These are phyloP conservation scores for Ophion costatus DNA, from an alignment of 2,888 invertebrate genomes.

Conservation along the genomic window DNA sequence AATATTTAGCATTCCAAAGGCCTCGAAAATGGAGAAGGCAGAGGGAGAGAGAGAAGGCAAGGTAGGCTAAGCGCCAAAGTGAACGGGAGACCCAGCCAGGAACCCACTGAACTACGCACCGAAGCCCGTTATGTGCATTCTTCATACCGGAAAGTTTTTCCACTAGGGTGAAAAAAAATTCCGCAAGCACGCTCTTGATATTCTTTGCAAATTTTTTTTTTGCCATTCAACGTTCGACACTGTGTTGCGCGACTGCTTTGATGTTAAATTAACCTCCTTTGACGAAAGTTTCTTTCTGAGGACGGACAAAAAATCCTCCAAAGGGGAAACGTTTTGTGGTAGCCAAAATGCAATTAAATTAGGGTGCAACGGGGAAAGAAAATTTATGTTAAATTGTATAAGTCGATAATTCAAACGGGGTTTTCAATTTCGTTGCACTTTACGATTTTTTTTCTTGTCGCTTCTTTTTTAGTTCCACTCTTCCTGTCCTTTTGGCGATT, in stretches of 20 bases:
- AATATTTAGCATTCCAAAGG: slow-evolving; percentile 37
- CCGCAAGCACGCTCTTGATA: slow-evolving; percentile 4
- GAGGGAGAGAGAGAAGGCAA: slow-evolving; percentile 1
- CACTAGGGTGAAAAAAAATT: slow-evolving; percentile 21
- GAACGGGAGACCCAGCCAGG: neutral
- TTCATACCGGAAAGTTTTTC: slow-evolving; percentile 45
- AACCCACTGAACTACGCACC: neutral
- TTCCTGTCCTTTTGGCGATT: neutral
- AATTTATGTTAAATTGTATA: neutral
- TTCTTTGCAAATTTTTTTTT: slow-evolving; percentile 11
- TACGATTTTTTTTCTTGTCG: neutral
- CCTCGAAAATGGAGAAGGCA: neutral
- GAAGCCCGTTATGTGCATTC: slow-evolving; percentile 48
- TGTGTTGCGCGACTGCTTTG: slow-evolving; percentile 39
- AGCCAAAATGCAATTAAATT: neutral
- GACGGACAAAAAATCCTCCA: neutral
- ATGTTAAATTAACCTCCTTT: slow-evolving; percentile 36
- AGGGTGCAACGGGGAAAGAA: neutral
- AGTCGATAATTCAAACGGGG: neutral
- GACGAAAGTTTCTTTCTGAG: slow-evolving; percentile 4
- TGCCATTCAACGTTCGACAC: slow-evolving; percentile 27
- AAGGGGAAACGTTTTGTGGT: neutral
- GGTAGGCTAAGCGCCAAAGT: neutral
- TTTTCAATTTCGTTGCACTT: neutral
- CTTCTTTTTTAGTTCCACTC: too few species aligned